These are phyloP conservation scores for Hestina assimilis DNA, from an alignment of 1,140 invertebrate species.

Conservation along the genomic window DNA sequence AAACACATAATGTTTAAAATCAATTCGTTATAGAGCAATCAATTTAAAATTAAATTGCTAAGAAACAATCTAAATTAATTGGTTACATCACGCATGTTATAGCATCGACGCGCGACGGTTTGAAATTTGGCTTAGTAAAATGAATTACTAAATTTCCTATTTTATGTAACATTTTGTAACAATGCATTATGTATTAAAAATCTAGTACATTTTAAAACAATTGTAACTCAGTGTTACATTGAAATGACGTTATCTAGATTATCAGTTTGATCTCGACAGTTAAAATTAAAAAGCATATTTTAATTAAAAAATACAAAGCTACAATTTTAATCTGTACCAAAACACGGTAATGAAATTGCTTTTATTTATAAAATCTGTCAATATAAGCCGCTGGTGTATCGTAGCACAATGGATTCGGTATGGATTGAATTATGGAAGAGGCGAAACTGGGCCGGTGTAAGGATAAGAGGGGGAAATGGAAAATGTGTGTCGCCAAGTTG, in stretches of 20 bases:
- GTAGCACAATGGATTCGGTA: constrained; percentile 55
- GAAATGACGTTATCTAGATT: no score
- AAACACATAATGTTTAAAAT: constrained; percentile 19
- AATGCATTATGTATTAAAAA: not conserved
- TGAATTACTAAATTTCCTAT: constrained; percentile 4
- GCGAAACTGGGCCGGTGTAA: constrained; percentile 53
- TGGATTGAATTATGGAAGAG: constrained; percentile 68
- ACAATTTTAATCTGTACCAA: not conserved
- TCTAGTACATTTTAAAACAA: no score
- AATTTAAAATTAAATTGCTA: constrained; percentile 14
- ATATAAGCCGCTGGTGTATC: constrained; percentile 14
- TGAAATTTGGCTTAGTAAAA: constrained; percentile 4
- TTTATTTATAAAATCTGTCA: not conserved
- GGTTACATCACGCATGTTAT: constrained; percentile 9
- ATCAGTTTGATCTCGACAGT: no score
- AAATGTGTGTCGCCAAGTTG: constrained; percentile 71
- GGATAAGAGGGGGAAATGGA: constrained; percentile 66
- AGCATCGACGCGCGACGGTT: constrained; percentile 6
- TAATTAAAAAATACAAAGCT: not conserved
- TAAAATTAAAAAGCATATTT: no score
- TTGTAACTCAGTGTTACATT: no score
- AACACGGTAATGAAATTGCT: not conserved
- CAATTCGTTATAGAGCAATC: constrained; percentile 7
- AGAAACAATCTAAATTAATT: constrained; percentile 14
- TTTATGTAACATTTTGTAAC: not conserved